Conservation (phyloP, 2,113 vertebrate genomes). For the Vombatus ursinus region DNA sequence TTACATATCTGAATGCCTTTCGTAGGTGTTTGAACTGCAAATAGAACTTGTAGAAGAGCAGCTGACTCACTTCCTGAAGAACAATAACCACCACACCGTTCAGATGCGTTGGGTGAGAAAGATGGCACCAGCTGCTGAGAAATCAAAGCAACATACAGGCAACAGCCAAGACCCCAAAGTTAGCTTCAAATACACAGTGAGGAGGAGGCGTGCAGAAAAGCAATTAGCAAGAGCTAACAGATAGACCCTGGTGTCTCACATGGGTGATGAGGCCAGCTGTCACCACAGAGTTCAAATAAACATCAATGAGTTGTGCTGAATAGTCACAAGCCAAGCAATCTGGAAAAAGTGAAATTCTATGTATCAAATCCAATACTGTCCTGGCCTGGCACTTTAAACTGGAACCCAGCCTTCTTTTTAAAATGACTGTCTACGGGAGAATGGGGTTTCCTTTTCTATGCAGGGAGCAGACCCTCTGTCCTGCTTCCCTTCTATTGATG, state of each 20-base stretch:
- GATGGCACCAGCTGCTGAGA: conserved; percentile 89
- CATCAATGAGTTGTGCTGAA: conserved; percentile 14
- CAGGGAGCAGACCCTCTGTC: too few relatives aligned
- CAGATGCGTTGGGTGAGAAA: conserved; percentile 85
- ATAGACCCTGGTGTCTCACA: background rate
- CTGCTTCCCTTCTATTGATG: background rate
- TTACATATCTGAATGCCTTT: conserved; percentile 88
- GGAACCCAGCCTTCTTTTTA: conserved; percentile 38
- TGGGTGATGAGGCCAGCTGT: conserved; percentile 18
- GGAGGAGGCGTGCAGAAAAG: background rate
- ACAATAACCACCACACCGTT: conserved; percentile 86
- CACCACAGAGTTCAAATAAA: conserved; percentile 39
- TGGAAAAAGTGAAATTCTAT: conserved; percentile 7
- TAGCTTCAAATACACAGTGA: conserved; percentile 22
- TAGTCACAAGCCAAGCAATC: conserved; percentile 39
- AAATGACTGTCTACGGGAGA: background rate
- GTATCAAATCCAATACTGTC: conserved; percentile 22
- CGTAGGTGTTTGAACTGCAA: conserved; percentile 89
- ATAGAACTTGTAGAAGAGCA: conserved; percentile 92
- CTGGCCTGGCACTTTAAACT: conserved; percentile 11
- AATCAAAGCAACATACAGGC: conserved; percentile 74
- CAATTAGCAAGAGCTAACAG: conserved; percentile 50
- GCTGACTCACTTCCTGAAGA: conserved; percentile 87
- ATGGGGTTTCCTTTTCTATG: background rate
- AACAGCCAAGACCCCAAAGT: conserved; percentile 1